Evolutionary conservation across 2,888 invertebrate species (phyloP).

Genomic region (Lobophora halterata): DNA sequence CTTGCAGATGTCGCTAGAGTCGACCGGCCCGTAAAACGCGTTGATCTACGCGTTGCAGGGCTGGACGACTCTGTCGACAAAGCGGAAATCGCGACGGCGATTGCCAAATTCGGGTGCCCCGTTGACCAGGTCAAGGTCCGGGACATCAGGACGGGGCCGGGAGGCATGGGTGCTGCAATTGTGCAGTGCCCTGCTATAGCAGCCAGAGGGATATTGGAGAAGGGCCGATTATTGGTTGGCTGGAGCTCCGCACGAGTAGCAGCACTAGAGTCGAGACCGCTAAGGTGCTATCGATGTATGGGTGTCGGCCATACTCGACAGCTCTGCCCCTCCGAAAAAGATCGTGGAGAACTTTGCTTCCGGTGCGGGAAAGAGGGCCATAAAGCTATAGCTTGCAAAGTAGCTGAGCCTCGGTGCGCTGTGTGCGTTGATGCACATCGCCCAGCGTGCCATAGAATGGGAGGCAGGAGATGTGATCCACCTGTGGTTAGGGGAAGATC

Average conservation of each 20-base stretch:
- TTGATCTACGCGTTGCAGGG: conserved; percentile 1
- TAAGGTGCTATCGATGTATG: not conserved
- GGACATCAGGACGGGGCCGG: not conserved
- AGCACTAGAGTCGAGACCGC: not conserved
- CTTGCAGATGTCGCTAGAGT: not conserved
- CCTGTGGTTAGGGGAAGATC: not conserved
- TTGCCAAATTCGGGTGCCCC: not conserved
- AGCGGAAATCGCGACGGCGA: not conserved
- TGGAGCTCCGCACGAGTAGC: not conserved
- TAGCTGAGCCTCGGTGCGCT: not conserved
- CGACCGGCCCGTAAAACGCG: not conserved
- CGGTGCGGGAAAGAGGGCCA: not conserved
- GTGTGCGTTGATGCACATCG: not conserved
- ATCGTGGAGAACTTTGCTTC: conserved; percentile 4
- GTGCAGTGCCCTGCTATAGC: not conserved
- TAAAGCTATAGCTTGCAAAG: not conserved
- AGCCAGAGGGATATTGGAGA: not conserved
- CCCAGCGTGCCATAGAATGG: conserved; percentile 1
- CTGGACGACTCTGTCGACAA: conserved; percentile 6
- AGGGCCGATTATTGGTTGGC: not conserved
- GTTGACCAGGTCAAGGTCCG: not conserved
- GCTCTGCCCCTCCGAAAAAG: not conserved
- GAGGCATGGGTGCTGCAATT: not conserved
- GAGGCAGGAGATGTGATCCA: not conserved
- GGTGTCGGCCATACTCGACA: not conserved